Conservation (phyloP, 1,140 invertebrate genomes). For the Macrocentrus cingulum region DNA sequence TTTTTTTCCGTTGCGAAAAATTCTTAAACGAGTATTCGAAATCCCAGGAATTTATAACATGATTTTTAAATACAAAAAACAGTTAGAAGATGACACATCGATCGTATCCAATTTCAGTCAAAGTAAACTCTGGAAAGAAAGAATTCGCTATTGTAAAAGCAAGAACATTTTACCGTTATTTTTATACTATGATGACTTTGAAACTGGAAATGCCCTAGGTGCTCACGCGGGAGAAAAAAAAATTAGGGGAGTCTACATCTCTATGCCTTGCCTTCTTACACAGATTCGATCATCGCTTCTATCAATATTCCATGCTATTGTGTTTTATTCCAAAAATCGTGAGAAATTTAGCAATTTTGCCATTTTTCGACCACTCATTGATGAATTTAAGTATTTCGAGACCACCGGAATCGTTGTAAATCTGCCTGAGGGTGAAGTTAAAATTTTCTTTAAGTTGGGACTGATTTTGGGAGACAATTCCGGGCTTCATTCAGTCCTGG, state of each 20-base stretch:
- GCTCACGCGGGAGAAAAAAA: conserved; percentile 32
- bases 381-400: conserved; percentile 28
- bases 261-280: conserved; percentile 30
- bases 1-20: conserved; percentile 17
- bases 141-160: conserved; percentile 9
- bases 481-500: background rate
- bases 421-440: conserved; percentile 14
- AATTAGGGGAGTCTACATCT: conserved; percentile 29
- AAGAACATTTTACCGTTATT: conserved; percentile 28
- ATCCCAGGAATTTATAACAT: conserved; percentile 12
- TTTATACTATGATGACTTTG: conserved; percentile 35
- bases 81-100: conserved; percentile 16
- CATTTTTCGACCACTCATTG: conserved; percentile 28
- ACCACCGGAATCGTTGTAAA: conserved; percentile 23
- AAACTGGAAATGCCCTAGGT: conserved; percentile 33
- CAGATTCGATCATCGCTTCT: conserved; percentile 18
- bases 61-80: conserved; percentile 13
- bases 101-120: conserved; percentile 28
- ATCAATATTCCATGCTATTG: conserved; percentile 29
- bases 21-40: conserved; percentile 23
- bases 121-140: conserved; percentile 20
- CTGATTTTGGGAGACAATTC: conserved; percentile 3
- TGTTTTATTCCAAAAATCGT: conserved; percentile 32
- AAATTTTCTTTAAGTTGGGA: conserved; percentile 21
- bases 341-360: conserved; percentile 27